Evolutionary conservation across 2,797 vertebrate genomes (phyloP).

Genomic region (Eulemur coronatus): DNA sequence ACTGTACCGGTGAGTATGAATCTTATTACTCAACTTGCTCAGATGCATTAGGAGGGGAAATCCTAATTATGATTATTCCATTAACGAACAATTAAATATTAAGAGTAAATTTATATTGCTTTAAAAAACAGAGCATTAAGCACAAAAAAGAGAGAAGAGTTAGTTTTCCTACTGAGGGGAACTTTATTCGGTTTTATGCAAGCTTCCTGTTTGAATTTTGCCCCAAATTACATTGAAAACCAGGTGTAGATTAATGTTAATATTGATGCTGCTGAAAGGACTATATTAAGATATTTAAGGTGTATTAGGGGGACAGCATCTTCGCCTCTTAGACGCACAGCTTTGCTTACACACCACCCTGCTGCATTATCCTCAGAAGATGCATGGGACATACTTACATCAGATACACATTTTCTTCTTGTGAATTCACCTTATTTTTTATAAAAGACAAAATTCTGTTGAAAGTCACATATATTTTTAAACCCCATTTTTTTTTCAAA

Average conservation of each 20-base stretch:
- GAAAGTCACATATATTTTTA: neutral
- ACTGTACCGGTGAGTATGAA: conserved; percentile 83
- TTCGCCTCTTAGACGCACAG: neutral
- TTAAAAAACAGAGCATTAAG: neutral
- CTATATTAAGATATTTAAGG: neutral
- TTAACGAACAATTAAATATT: conserved; percentile 76
- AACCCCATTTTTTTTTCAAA: neutral
- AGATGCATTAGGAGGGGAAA: conserved; percentile 56
- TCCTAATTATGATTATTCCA: conserved; percentile 66
- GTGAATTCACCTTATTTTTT: neutral
- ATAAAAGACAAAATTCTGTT: neutral
- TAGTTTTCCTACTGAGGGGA: neutral
- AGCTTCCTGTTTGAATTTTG: neutral
- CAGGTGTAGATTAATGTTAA: neutral
- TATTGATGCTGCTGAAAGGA: neutral
- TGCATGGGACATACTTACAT: too few species aligned
- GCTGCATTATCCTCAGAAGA: neutral
- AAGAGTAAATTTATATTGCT: conserved; percentile 35
- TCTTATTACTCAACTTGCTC: conserved; percentile 72
- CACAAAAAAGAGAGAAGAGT: neutral
- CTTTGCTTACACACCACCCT: neutral
- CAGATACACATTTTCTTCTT: neutral
- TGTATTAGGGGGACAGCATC: accelerated
- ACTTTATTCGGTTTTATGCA: neutral
- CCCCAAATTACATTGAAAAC: neutral